phyloP scores from a whole-genome alignment of 2,888 invertebrate species.

The Tinea trinotella region DNA sequence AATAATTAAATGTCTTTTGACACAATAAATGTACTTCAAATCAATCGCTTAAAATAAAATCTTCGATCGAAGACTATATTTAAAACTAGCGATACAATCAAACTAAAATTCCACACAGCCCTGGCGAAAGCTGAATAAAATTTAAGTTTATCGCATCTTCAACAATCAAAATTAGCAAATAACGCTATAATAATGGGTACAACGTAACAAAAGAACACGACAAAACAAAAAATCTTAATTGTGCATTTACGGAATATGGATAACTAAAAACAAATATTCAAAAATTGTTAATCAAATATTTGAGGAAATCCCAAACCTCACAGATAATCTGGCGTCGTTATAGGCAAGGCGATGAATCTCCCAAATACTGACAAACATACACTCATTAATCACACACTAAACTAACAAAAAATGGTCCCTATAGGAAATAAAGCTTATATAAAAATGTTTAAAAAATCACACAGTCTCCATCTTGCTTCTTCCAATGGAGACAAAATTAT shows the following conservation, averaged over 20 bases:
- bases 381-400: constrained; percentile 37
- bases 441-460: constrained; percentile 55
- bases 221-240: constrained; percentile 52
- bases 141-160: constrained; percentile 45
- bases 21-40: constrained; percentile 53
- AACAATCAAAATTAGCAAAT: constrained; percentile 28
- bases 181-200: constrained; percentile 29
- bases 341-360: constrained; percentile 28
- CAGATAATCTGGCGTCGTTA: constrained; percentile 54
- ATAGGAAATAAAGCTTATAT: constrained; percentile 48
- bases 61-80: not conserved
- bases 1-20: constrained; percentile 60
- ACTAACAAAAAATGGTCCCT: constrained; percentile 63
- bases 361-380: constrained; percentile 33
- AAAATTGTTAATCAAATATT: not conserved
- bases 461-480: constrained; percentile 43
- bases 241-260: constrained; percentile 51
- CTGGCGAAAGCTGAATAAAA: constrained; percentile 5
- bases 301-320: constrained; percentile 25
- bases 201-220: constrained; percentile 41
- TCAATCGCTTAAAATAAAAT: constrained; percentile 48
- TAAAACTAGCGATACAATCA: not conserved
- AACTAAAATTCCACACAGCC: not conserved
- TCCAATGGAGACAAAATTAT: constrained; percentile 40
- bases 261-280: constrained; percentile 38